Conservation (phyloP, 1,140 invertebrate species). For the Drosophila mojavensis region DNA sequence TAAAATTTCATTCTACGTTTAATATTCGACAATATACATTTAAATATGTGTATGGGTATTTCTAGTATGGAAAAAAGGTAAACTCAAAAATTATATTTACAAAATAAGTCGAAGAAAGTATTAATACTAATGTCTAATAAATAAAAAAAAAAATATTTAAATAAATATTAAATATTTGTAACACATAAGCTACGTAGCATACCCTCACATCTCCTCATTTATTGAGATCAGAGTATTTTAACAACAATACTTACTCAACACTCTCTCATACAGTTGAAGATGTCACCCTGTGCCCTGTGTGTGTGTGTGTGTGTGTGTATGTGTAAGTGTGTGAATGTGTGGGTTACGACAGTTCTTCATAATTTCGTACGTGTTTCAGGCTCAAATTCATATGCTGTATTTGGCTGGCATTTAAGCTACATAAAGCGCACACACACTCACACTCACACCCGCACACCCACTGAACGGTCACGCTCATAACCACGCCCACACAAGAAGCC, state of each 20-base stretch:
- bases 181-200: not conserved
- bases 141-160: too few species aligned
- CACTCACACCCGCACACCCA: too few species aligned
- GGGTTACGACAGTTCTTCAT: slow-evolving; percentile 17
- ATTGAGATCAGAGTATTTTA: not conserved
- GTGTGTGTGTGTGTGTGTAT: not conserved
- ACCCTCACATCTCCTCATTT: not conserved
- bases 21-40: too few species aligned
- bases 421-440: slow-evolving; percentile 38
- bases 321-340: too few species aligned
- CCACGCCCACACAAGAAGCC: slow-evolving; percentile 16
- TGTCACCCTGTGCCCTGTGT: slow-evolving; percentile 3
- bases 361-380: slow-evolving; percentile 63
- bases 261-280: not conserved
- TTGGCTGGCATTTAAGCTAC: slow-evolving; percentile 65
- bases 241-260: slow-evolving; percentile 9
- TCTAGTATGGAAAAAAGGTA: too few species aligned
- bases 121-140: too few species aligned
- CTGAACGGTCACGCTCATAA: not conserved
- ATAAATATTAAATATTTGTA: not conserved
- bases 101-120: too few species aligned
- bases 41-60: too few species aligned
- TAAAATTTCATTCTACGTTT: too few species aligned
- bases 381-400: slow-evolving; percentile 63
- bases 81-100: too few species aligned